Evolutionary conservation across 2,113 vertebrate species (phyloP).

Genomic region (Bubo blakistoni): DNA sequence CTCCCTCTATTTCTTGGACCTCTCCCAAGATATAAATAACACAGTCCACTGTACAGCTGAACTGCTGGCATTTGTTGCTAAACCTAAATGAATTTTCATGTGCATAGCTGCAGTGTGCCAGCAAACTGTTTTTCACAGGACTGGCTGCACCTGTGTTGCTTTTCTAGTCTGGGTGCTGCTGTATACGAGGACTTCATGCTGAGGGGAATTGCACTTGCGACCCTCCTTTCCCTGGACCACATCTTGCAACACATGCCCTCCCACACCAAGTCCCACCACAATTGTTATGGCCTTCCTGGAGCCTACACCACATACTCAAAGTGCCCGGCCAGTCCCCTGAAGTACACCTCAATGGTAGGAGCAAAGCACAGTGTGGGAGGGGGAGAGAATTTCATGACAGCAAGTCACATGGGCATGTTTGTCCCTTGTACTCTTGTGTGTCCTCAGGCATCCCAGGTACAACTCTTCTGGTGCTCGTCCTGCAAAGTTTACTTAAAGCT

Average conservation of each 20-base stretch:
- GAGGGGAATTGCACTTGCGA: fast-evolving
- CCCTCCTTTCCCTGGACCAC: neutral
- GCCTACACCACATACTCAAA: neutral
- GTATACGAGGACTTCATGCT: fast-evolving
- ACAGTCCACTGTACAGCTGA: neutral
- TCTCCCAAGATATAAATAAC: conserved; percentile 28
- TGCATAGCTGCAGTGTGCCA: neutral
- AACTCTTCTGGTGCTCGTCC: neutral
- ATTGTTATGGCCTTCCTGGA: neutral
- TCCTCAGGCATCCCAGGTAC: neutral
- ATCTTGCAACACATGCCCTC: neutral
- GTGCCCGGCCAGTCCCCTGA: neutral
- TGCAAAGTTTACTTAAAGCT: neutral
- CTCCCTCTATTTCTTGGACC: neutral
- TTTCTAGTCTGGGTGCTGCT: neutral
- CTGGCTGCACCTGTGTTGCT: neutral
- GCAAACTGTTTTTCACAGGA: neutral
- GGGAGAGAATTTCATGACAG: neutral
- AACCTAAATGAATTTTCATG: neutral
- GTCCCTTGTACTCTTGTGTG: neutral
- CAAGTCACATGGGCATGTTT: neutral
- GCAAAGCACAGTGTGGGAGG: neutral
- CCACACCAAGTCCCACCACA: neutral
- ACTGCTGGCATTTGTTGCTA: neutral
- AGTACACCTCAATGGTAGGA: neutral